phyloP scores from a whole-genome alignment of 2,888 invertebrate genomes.

The Choreutis nemorana region DNA sequence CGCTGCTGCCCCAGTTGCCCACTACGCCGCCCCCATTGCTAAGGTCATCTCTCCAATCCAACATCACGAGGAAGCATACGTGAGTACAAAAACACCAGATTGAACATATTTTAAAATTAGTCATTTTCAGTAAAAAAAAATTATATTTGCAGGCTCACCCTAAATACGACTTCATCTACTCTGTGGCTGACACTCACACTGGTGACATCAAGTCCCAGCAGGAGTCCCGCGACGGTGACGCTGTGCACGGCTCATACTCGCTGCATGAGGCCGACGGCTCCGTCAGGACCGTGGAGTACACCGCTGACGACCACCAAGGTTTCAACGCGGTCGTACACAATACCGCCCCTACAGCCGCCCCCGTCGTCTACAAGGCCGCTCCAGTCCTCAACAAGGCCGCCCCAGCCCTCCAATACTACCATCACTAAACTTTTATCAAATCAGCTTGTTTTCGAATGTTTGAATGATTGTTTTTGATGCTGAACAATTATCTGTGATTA shows the following conservation, averaged over 20 bases:
- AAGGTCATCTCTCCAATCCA: slow-evolving; percentile 15
- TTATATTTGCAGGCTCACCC: slow-evolving; percentile 36
- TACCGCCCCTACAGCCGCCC: slow-evolving; percentile 18
- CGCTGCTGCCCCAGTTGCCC: slow-evolving; percentile 29
- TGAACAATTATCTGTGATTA: slow-evolving; percentile 7
- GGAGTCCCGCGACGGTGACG: slow-evolving; percentile 56
- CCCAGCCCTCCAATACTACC: slow-evolving; percentile 3
- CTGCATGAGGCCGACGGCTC: slow-evolving; percentile 59
- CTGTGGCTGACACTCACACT: slow-evolving; percentile 48
- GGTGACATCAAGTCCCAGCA: slow-evolving; percentile 58
- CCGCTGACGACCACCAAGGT: slow-evolving; percentile 49
- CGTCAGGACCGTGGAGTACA: slow-evolving; percentile 54
- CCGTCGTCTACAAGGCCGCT: slow-evolving; percentile 17
- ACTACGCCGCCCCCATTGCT: slow-evolving; percentile 22
- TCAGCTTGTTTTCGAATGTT: neutral
- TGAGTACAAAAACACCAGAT: neutral
- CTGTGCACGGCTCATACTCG: slow-evolving; percentile 64
- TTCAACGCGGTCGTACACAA: slow-evolving; percentile 35
- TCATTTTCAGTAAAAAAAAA: too few relatives aligned
- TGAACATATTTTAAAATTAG: neutral
- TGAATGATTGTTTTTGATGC: neutral
- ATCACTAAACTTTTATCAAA: neutral
- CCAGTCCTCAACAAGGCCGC: slow-evolving; percentile 15
- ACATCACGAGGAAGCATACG: slow-evolving; percentile 9
- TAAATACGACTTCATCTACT: slow-evolving; percentile 52